Evolutionary conservation across 2,888 invertebrate genomes (phyloP), one percentile per base, ranked within the genome.

Genomic region (Lasioglossum calceatum): DNA sequence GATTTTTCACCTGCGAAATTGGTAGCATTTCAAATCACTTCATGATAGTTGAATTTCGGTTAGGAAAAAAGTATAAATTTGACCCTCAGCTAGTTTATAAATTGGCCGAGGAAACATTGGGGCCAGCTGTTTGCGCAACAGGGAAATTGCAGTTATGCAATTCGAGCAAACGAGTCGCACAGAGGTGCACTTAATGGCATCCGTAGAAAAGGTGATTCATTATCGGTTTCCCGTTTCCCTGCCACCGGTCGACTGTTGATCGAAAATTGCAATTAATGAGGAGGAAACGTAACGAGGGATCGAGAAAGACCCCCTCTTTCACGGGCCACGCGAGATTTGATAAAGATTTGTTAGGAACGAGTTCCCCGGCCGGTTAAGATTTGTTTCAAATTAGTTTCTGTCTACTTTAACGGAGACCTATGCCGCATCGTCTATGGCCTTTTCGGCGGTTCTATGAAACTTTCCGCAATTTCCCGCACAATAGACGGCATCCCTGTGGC

Each of bases 381-480:
- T 89, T 84, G 90, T 90, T 86, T 84, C 84, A 82, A 90, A 89
- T 89, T 89, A 90, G 89, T 89, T 88, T 84, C 90, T 73, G 82
- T 75, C 77, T 76, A 81, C 82, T 77, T 75, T 77, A 90, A 89
- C 75, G 64, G 78, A 79, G 81, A 86, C 84, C 80, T 86, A 82
- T 82, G 73, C 27, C 36, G 73, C 81, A 39, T 54, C 82, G 82
- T 75, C 73, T 76, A 76, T 32, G 61, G 86, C 79, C 86, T 82
- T 86, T 87, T 87, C 73, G 85, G 77, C 47, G 77, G 74, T 80
- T 75, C 79, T 71, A 70, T 64, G 86, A 77, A 82, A 87, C 79
- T 86, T 87, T 73, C 72, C 44, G 76, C 82, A 82, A 77, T 80
- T 86, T 86, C 86, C 76, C 61, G 71, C 71, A 86, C 82, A 86